Conservation (phyloP, 1,140 invertebrate genomes). For the Anoplophora glabripennis region DNA sequence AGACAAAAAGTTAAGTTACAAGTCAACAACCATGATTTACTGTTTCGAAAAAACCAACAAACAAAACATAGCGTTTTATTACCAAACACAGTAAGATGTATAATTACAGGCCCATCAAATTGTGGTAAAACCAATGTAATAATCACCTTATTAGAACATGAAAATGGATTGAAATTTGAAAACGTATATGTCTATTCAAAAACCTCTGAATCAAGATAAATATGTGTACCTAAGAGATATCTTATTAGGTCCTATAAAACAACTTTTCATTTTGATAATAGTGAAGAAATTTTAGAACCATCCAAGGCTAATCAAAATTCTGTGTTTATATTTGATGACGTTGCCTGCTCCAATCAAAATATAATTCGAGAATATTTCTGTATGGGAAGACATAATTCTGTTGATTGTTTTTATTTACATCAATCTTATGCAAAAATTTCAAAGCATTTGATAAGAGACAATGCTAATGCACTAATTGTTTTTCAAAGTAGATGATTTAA, state of each 20-base stretch:
- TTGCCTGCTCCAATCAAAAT: background rate
- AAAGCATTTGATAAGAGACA: background rate
- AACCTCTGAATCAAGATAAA: background rate
- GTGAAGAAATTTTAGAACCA: background rate
- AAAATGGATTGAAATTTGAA: conserved; percentile 11
- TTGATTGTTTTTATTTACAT: background rate
- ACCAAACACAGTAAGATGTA: conserved; percentile 3
- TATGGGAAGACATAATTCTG: background rate
- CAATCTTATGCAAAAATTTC: background rate
- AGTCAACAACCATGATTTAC: too few species aligned
- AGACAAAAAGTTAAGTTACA: too few species aligned
- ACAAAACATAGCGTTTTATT: background rate
- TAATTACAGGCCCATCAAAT: conserved; percentile 6
- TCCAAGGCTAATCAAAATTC: conserved; percentile 1
- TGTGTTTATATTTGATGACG: too few species aligned
- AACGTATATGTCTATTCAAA: conserved; percentile 1
- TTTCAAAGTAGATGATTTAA: conserved; percentile 3
- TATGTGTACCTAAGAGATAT: background rate
- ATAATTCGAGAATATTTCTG: background rate
- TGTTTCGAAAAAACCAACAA: too few species aligned
- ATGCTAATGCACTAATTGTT: background rate
- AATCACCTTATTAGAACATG: background rate
- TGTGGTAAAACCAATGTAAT: conserved; percentile 9
- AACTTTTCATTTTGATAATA: background rate
- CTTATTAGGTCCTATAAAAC: background rate